Percentiles rank a stretch among this genome's conserved stretches.
Evolutionary conservation across 1,140 invertebrate species (phyloP).

Genomic region (Trichonephila inaurata): DNA sequence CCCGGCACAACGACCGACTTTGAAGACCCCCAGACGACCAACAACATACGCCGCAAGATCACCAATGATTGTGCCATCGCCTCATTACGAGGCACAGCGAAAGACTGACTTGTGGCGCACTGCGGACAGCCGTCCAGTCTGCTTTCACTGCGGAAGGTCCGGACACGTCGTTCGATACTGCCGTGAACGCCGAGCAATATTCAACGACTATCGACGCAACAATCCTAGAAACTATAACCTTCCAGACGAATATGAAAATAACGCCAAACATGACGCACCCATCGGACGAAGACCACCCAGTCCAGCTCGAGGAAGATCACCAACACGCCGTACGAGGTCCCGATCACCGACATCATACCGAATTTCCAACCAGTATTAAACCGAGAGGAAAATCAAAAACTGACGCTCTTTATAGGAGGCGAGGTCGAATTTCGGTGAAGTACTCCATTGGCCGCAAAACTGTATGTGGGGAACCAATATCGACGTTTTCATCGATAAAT

Average conservation of each 20-base stretch:
- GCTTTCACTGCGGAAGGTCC: neutral
- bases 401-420: neutral
- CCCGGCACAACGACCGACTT: too few species aligned
- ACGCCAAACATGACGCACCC: neutral
- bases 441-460: constrained; percentile 27
- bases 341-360: neutral
- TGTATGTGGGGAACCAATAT: neutral
- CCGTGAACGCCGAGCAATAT: too few species aligned
- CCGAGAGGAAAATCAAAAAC: neutral
- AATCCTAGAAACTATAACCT: too few species aligned
- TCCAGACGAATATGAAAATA: neutral
- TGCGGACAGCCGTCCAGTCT: neutral
- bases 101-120: too few species aligned
- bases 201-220: too few species aligned
- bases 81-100: too few species aligned
- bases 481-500: neutral
- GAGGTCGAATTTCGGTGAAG: neutral
- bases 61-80: too few species aligned
- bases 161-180: too few species aligned
- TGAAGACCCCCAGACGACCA: too few species aligned
- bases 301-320: neutral
- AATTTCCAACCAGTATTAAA: neutral
- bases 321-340: neutral
- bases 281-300: neutral
- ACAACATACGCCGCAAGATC: too few species aligned